Base-by-base conservation (phyloP, 2,113 vertebrate genomes). In the Anarrhichthys ocellatus region DNA sequence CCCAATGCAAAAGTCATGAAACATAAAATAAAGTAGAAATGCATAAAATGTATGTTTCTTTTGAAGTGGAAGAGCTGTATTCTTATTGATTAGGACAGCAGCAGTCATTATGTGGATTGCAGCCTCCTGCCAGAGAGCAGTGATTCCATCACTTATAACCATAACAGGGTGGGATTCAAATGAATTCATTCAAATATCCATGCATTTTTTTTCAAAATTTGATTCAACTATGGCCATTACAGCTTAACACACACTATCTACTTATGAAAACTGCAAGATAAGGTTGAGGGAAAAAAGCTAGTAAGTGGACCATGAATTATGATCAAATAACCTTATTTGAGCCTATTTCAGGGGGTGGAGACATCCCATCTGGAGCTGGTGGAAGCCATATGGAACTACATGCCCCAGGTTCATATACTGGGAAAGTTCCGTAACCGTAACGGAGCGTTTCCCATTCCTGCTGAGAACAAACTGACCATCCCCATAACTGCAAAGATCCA, bases 351-450 rank as follows among this genome's bases (percentile, higher is more conserved):
- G 98, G 98, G 98, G 83, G 97, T 99, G 78, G 98, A 99, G 92
- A 99, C 98, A 2, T 99, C 98, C 63, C 98, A 99, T 91, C 93
- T 99, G 91, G 98, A 99, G 89, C 94, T 99, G 88, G 98, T 99
- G 86, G 98, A 99, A 94, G 98, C 98, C 87, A 97, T 99, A 91
- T 99, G 98, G 98, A 99, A 97, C 80, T 99, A 99, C 70, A 99
- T 99, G 98, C 98, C 98, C n/a, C 97, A 99, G 88, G 98, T 99
- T 91, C 98, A 99, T 91, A 98, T 99, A 85, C 94, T 99, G 88
- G 98, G 98, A 75, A 99, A 99, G 91, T 99, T 99, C 90, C 97
- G 98, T 87, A 99, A 99, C 94, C 97, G 98, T 76, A 99, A 99
- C 34, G 98, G 98, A 76, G 97, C 98, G 73, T 99, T 99, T 93